Base-by-base conservation (phyloP, 2,797 vertebrate genomes). In the Pseudopleuronectes americanus region DNA sequence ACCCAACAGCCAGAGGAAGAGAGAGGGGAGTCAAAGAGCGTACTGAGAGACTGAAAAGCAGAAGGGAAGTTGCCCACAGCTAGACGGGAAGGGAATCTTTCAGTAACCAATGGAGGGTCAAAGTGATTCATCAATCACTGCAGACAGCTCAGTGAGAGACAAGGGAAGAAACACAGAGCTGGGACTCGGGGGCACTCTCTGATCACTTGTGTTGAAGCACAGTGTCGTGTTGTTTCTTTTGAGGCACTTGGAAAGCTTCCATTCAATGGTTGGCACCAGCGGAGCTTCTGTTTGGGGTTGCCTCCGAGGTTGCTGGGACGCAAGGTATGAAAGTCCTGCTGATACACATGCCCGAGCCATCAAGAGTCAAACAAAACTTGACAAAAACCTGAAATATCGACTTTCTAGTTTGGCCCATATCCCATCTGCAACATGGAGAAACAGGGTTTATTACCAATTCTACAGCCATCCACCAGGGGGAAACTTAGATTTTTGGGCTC, bases 81-180 rank as follows among this genome's bases (percentile, higher is more conserved):
- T 53, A 8, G 43, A 77, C 59, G 69, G 80, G 79, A 66, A 78
- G 75, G 58, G 6, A 43, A 58, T 71, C 77, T 88, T 76, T 76
- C 71, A 81, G 56, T 72, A 81, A 71, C 76, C 77, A 76, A 53
- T 47, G 10, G 53, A 81, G 78, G 87, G 87, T 89, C 89, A 87
- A 68, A 83, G 84, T 84, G 79, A 90, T 91, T 87, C 86, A 87
- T 91, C 89, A 87, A 89, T 90, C 89, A 89, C 58, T 54, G 64
- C 57, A 64, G 75, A 81, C 84, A 71, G 68, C 64, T 60, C 65
- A 43, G 64, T 54, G 56, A 81, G 71, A 77, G 68, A 66, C 70
- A 64, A 16, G 43, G 41, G 43, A 33, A 55, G 60, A 66, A 59
- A 68, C 60, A 61, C 55, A 67, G 73, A 68, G 60, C 71, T 45